phyloP scores from a whole-genome alignment of 1,140 invertebrate genomes.

The Aplysia californica region DNA sequence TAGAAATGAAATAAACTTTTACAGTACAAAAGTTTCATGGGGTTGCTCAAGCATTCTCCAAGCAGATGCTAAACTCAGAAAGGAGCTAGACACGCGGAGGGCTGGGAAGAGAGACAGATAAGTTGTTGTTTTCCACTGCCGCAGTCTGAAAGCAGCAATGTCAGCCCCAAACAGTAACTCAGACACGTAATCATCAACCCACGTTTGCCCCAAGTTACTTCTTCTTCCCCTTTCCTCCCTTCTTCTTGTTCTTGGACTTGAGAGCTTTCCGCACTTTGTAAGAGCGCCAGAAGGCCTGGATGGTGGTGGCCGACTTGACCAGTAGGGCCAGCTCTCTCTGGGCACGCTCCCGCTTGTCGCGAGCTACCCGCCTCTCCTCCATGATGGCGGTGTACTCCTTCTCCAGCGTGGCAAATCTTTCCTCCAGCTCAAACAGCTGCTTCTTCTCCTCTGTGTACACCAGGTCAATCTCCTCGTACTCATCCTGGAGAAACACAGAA shows the following conservation, averaged over 20 bases:
- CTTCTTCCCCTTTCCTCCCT: constrained; percentile 47
- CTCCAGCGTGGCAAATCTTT: constrained; percentile 65
- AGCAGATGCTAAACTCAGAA: no score
- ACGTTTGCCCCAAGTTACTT: no score
- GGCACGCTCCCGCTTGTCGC: constrained; percentile 59
- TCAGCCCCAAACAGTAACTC: no score
- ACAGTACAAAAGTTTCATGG: no score
- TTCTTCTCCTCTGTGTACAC: constrained; percentile 67
- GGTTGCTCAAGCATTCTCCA: no score
- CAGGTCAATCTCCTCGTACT: constrained; percentile 65
- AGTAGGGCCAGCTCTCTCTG: constrained; percentile 61
- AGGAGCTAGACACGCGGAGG: no score
- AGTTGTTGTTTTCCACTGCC: no score
- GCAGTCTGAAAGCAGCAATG: no score
- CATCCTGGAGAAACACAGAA: constrained; percentile 53
- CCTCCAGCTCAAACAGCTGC: constrained; percentile 65
- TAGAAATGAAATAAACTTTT: no score
- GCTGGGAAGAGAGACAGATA: no score
- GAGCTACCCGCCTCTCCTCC: constrained; percentile 58
- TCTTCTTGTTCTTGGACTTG: constrained; percentile 62
- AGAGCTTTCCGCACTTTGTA: constrained; percentile 67
- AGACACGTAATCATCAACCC: no score
- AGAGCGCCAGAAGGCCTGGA: constrained; percentile 68
- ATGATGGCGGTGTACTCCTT: constrained; percentile 63
- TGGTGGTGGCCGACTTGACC: constrained; percentile 63